Conservation (phyloP, 2,113 vertebrate genomes). For the Trogon surrucura region DNA sequence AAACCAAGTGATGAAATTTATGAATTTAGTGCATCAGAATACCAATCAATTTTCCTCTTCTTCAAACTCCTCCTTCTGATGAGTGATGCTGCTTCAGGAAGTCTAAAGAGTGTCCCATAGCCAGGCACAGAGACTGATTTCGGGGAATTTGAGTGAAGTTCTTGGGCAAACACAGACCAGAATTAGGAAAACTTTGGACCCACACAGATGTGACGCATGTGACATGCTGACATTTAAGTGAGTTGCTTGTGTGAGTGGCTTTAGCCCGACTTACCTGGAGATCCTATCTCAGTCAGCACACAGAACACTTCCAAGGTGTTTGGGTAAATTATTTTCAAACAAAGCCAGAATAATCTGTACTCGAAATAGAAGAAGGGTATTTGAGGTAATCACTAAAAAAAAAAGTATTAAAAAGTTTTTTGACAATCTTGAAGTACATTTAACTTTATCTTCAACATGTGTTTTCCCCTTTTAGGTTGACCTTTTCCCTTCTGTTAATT, state of each 20-base stretch:
- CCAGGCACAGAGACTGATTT: accelerated
- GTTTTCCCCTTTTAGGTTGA: conserved; percentile 31
- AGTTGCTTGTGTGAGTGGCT: not conserved
- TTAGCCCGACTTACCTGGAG: not conserved
- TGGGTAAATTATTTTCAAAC: not conserved
- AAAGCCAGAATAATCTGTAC: not conserved
- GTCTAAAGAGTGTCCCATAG: not conserved
- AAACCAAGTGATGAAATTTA: not conserved
- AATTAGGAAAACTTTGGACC: not conserved
- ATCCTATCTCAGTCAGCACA: not conserved
- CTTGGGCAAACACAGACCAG: not conserved
- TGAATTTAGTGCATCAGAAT: not conserved
- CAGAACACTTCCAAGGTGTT: not conserved
- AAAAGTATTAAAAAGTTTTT: not conserved
- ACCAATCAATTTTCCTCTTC: not conserved
- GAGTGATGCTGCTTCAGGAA: not conserved
- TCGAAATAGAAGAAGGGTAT: not conserved
- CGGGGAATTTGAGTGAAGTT: not conserved
- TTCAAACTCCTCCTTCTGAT: not conserved
- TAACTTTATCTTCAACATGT: not conserved
- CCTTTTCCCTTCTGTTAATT: conserved; percentile 50
- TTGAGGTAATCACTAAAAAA: not conserved
- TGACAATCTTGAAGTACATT: not conserved
- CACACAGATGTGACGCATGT: not conserved
- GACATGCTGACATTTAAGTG: not conserved